Conservation (phyloP, 2,113 vertebrate genomes). For the Strix aluco region DNA sequence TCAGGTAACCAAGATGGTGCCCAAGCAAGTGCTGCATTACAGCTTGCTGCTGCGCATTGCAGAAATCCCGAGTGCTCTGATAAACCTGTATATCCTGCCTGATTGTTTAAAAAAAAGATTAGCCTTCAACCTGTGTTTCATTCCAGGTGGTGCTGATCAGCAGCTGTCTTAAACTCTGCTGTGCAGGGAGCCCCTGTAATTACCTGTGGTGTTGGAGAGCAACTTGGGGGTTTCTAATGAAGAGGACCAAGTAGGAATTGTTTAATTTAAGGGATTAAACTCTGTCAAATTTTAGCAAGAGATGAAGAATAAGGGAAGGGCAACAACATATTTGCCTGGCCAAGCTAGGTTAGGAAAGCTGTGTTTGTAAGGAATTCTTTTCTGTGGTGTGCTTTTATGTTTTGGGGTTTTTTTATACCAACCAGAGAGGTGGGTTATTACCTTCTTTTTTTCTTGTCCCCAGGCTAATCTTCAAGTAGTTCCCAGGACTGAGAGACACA, state of each 20-base stretch:
- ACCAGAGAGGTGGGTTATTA: not conserved
- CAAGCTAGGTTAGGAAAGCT: not conserved
- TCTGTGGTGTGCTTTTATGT: too few species aligned
- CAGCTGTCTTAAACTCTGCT: not conserved
- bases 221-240: not conserved
- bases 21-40: not conserved
- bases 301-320: not conserved
- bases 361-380: not conserved
- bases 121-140: not conserved
- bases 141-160: not conserved
- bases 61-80: not conserved
- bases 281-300: not conserved
- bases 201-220: not conserved
- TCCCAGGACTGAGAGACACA: not conserved
- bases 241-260: not conserved
- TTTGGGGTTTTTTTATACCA: too few species aligned
- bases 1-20: not conserved
- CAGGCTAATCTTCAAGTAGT: not conserved
- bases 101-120: not conserved
- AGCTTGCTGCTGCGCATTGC: not conserved
- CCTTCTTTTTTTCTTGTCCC: not conserved
- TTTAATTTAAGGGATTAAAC: not conserved
- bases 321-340: not conserved
- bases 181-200: not conserved
- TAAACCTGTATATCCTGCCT: not conserved